A percentile compares a stretch with the other conserved stretches of the same genome.
Evolutionary conservation across 2,113 vertebrate species (phyloP).

Genomic region (Fulmarus glacialis): DNA sequence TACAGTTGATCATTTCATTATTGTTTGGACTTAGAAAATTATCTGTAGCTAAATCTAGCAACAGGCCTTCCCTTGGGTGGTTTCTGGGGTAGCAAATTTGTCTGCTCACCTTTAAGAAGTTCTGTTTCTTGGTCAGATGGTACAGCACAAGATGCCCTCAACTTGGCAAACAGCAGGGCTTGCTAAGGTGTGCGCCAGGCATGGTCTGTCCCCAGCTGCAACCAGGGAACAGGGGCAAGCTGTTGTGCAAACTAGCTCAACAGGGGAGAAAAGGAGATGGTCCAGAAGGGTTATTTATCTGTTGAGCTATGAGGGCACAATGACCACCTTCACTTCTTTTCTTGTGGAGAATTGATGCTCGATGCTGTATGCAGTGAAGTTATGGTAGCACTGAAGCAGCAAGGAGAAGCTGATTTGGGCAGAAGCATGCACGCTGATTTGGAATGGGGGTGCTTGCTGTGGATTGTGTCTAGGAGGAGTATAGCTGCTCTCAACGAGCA

Average conservation of each 20-base stretch:
- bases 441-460: accelerated
- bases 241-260: background rate
- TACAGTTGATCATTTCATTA: background rate
- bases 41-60: background rate
- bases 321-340: background rate
- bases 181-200: background rate
- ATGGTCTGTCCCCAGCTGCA: background rate
- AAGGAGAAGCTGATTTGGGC: background rate
- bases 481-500: accelerated
- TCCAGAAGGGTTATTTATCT: background rate
- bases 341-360: background rate
- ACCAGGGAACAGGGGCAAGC: background rate
- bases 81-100: background rate
- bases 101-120: background rate
- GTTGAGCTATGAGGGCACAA: background rate
- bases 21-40: background rate
- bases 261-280: background rate
- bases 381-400: background rate
- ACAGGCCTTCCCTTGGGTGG: background rate
- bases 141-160: background rate
- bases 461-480: background rate
- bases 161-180: background rate
- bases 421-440: accelerated
- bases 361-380: background rate
- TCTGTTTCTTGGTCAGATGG: background rate